Base-by-base conservation (phyloP, 30 jellyfish, hydroid and myxozoan genomes). In the Mastigias papua region DNA sequence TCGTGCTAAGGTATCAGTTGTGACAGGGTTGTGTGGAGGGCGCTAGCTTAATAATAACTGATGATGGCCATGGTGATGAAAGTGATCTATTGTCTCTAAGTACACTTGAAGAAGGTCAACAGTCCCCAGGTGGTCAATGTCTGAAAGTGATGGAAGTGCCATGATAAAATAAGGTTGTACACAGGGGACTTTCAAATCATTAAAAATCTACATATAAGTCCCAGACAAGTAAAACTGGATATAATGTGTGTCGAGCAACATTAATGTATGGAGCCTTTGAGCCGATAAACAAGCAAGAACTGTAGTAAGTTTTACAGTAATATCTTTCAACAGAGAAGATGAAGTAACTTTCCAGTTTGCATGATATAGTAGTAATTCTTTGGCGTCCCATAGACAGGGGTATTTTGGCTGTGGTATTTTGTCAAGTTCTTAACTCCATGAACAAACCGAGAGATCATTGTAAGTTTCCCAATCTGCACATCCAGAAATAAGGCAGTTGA, bases 11-110 rank as follows among this genome's bases (percentile, higher is more conserved):
- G n/a, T n/a, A n/a, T n/a, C n/a, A n/a, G n/a, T n/a, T 58, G 73
- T 49, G 42, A 76, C 87, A 7, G 74, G 76, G 21, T 32, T 33
- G 3, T 76, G 87, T n/a, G 76, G 87, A 23, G 74, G 74, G 17
- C 31, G 34, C 21, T 29, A 11, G 27, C 76, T 46, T 48, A 76
- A 23, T 20, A 76, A 60, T 0, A 76, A 32, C 19, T 49, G 34
- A 32, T 26, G 22, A 25, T 46, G 60, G 8, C 16, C 13, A 46
- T 46, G 13, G 16, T 6, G 60, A 8, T 16, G 16, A 46, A 46
- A 46, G 16, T 8, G 60, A 8, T 46, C 16, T 8, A 16, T 46
- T 46, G 8, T 46, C 60, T 46, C 60, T 46, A 46, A 6, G 60
- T 46, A 46, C 60, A 46, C 8, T 46, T 46, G 60, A 8, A 46